A percentile compares a stretch with the other conserved stretches of the same genome.
Evolutionary conservation across 2,888 invertebrate genomes (phyloP).

Genomic region (Tanytarsus gracilentus): DNA sequence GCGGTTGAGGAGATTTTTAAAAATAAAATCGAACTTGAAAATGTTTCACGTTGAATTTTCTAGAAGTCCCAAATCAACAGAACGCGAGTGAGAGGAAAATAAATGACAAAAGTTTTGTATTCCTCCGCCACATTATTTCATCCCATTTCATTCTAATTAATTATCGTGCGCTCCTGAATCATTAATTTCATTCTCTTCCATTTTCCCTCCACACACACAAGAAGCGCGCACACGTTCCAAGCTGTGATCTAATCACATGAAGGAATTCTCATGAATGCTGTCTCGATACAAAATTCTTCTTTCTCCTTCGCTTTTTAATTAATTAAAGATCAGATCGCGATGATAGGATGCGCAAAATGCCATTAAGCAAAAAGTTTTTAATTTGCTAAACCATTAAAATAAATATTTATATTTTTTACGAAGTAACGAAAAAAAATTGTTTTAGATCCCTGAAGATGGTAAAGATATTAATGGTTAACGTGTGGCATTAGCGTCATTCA

Average conservation of each 20-base stretch:
- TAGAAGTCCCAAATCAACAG: neutral
- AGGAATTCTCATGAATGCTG: too few species aligned
- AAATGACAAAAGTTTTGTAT: slow-evolving; percentile 8
- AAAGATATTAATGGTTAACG: slow-evolving; percentile 15
- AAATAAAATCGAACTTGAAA: neutral
- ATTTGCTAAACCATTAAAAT: slow-evolving; percentile 21
- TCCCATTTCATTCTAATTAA: too few species aligned
- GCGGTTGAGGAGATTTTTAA: neutral
- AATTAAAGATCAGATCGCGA: slow-evolving; percentile 17
- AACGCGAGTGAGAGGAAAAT: neutral
- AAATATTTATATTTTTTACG: slow-evolving; percentile 18
- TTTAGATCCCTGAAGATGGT: neutral
- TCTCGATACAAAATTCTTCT: neutral
- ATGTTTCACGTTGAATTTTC: neutral
- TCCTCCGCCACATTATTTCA: neutral
- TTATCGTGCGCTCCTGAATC: neutral
- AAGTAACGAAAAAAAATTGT: neutral
- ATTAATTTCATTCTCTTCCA: slow-evolving; percentile 2
- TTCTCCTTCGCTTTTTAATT: neutral
- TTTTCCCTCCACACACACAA: neutral
- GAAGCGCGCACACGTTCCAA: too few species aligned
- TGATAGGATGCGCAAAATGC: slow-evolving; percentile 5
- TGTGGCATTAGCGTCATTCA: too few species aligned
- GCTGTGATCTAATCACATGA: too few species aligned
- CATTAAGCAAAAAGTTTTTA: slow-evolving; percentile 7